Conservation (phyloP, 2,888 invertebrate species). For the Adineta ricciae region DNA sequence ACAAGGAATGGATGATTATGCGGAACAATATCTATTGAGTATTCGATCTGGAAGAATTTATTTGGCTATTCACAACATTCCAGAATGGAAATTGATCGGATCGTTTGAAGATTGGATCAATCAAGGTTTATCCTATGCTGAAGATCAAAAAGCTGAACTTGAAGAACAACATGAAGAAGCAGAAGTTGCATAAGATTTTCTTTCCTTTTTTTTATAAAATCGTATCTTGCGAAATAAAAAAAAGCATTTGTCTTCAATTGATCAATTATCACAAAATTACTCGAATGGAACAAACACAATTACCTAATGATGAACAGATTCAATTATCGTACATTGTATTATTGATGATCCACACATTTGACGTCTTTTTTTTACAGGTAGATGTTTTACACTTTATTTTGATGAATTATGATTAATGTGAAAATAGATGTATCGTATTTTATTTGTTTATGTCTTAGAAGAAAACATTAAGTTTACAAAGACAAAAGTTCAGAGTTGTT, state of each 20-base stretch:
- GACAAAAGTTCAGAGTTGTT: too few relatives aligned
- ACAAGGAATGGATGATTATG: not conserved
- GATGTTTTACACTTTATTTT: too few relatives aligned
- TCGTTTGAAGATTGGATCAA: not conserved
- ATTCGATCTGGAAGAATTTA: not conserved
- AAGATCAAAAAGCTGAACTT: not conserved
- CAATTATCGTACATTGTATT: too few relatives aligned
- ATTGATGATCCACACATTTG: too few relatives aligned
- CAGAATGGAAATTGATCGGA: not conserved
- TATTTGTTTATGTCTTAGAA: too few relatives aligned
- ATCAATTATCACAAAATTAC: too few relatives aligned
- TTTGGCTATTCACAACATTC: not conserved
- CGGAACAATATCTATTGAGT: not conserved
- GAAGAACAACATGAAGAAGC: not conserved
- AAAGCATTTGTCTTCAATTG: not conserved
- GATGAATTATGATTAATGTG: too few relatives aligned
- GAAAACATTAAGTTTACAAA: too few relatives aligned
- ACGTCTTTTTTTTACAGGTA: too few relatives aligned
- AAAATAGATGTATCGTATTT: too few relatives aligned
- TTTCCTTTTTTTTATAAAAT: not conserved
- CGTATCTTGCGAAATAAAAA: not conserved
- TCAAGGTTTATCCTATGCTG: not conserved
- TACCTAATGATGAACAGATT: too few relatives aligned
- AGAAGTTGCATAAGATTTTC: not conserved
- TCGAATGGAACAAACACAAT: too few relatives aligned